These are phyloP conservation scores for Corythornis madagascariensis DNA, from an alignment of 2,113 vertebrate species.

Conservation along the genomic window DNA sequence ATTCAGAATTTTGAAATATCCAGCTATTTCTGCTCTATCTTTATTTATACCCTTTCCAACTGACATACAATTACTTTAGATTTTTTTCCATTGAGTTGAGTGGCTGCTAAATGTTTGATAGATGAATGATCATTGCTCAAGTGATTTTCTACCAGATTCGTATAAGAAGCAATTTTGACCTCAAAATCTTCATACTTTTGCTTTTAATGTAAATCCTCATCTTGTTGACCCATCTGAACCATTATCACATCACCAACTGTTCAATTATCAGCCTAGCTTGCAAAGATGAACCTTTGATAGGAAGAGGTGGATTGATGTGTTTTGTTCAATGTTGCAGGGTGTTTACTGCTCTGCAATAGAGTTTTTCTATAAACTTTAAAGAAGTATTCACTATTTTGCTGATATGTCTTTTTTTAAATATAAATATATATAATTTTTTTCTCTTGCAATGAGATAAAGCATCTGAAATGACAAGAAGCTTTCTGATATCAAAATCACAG, in stretches of 20 bases:
- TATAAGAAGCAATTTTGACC: neutral
- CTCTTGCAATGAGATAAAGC: neutral
- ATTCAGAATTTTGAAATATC: neutral
- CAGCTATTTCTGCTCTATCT: neutral
- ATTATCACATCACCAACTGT: neutral
- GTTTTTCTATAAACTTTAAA: neutral
- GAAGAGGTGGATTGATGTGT: neutral
- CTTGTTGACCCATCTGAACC: neutral
- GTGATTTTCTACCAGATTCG: conserved; percentile 17
- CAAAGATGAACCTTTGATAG: neutral
- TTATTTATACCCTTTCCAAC: conserved; percentile 3
- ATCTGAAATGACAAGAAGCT: neutral
- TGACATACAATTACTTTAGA: neutral
- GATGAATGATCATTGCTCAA: neutral
- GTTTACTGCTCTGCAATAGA: neutral
- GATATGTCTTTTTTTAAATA: neutral
- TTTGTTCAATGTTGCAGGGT: neutral
- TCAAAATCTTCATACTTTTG: neutral
- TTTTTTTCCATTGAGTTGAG: neutral
- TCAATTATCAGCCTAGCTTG: neutral
- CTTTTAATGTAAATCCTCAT: neutral
- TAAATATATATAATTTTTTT: neutral
- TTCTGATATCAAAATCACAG: neutral
- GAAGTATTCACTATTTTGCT: neutral
- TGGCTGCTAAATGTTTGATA: conserved; percentile 22